Conservation (phyloP, 1,140 invertebrate genomes). For the Ditylenchus dipsaci region DNA sequence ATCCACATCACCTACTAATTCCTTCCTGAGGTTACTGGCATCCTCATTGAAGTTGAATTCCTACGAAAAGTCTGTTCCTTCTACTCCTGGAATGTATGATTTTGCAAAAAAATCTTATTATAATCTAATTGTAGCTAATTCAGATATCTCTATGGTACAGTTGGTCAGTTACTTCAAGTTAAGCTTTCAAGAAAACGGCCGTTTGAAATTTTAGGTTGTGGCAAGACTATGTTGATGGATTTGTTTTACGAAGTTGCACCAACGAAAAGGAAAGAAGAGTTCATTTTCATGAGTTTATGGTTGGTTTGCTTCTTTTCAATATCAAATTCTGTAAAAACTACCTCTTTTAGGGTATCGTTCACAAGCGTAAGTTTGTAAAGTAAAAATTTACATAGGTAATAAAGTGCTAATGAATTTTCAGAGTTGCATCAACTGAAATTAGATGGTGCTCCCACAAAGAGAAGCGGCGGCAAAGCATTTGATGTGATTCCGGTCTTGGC, state of each 20-base stretch:
- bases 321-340: slow-evolving; percentile 60
- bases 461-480: slow-evolving; percentile 40
- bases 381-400: background rate
- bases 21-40: no score
- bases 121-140: slow-evolving; percentile 54
- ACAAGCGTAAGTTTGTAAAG: slow-evolving; percentile 62
- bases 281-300: slow-evolving; percentile 96
- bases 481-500: slow-evolving; percentile 94
- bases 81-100: no score
- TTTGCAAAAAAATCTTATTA: background rate
- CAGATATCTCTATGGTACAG: slow-evolving; percentile 64
- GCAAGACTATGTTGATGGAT: slow-evolving; percentile 99
- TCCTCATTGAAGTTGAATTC: no score
- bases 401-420: background rate
- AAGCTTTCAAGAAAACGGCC: background rate
- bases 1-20: no score
- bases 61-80: no score
- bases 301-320: slow-evolving; percentile 58
- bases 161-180: slow-evolving; percentile 53
- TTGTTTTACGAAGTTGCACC: slow-evolving; percentile 78
- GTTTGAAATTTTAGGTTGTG: slow-evolving; percentile 67
- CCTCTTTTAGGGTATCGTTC: slow-evolving; percentile 63
- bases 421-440: background rate
- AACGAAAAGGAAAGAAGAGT: slow-evolving; percentile 72
- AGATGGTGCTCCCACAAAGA: no score